Base-by-base conservation (phyloP, 2,888 invertebrate genomes). In the Pantelozetes paolii region DNA sequence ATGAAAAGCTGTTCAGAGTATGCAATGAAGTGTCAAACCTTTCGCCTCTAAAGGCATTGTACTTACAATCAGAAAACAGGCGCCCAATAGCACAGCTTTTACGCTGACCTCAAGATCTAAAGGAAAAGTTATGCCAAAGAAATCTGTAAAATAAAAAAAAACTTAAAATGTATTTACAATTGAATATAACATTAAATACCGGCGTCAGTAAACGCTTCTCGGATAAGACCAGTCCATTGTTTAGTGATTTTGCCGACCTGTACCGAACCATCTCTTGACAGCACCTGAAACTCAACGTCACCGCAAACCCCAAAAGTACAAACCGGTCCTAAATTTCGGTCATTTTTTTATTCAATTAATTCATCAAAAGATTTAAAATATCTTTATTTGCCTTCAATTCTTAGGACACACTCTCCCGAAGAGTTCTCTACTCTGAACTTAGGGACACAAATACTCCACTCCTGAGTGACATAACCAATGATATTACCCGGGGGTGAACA, bases 101-200 rank as follows among this genome's bases (percentile, higher is more conserved):
- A 90, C 86, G 78, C 87, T 89, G 1, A 89, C 90, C 81, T 94
- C 93, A 80, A 95, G 84, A 82, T 94, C 93, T 85, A 90, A 85
- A 0, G 95, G 95, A 82, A 96, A 95, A n/a, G 88, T 87, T 76
- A 95, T 89, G 32, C 92, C 93, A 82, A 94, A 95, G 82, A 89
- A 89, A 82, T 94, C 93, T 32, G 18, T n/a, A 32, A 18, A 90
- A 90, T 81, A 91, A 91, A 82, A 91, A 77, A 62, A 78, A 78
- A n/a, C n/a, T n/a, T n/a, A 77, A 76, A 75, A 73, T 50, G n/a
- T 32, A 67, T 42, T 36, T 20, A 73, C 93, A 87, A 94, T 83
- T 75, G 94, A 84, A 83, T 94, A 92, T 87, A 76, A 95, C 89
- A 95, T 82, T 89, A 88, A 82, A 94, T 36, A 20, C 20, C 93